A percentile compares a stretch with the other conserved stretches of the same genome.
Evolutionary conservation across 1,140 invertebrate genomes (phyloP).

Genomic region (Drosophila lini): DNA sequence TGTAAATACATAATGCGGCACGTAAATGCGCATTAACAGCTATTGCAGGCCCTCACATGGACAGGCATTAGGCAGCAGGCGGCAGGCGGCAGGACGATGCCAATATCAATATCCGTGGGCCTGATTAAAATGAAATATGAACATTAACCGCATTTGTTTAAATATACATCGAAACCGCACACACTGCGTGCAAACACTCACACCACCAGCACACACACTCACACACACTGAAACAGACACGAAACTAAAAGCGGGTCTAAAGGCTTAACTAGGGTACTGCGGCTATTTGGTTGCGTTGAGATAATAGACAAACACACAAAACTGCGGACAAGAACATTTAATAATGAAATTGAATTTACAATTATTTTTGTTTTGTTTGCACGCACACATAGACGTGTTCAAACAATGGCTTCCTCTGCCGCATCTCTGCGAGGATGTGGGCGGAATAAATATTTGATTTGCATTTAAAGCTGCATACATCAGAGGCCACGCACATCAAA

Average conservation of each 20-base stretch:
- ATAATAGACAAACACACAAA: conserved; percentile 72
- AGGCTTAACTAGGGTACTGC: conserved; percentile 24
- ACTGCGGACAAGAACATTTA: conserved; percentile 67
- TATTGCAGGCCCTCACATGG: conserved; percentile 14
- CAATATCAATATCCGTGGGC: conserved; percentile 63
- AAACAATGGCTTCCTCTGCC: conserved; percentile 45
- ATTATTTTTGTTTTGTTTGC: conserved; percentile 76
- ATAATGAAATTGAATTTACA: conserved; percentile 82
- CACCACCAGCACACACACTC: neutral
- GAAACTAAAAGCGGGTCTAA: conserved; percentile 13
- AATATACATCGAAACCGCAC: conserved; percentile 73
- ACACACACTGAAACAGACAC: neutral
- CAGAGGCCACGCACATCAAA: conserved; percentile 52
- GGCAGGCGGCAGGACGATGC: conserved; percentile 11
- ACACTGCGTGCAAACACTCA: conserved; percentile 60
- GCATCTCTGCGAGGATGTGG: conserved; percentile 16
- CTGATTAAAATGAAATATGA: conserved; percentile 81
- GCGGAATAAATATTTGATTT: conserved; percentile 74
- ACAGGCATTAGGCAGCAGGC: neutral
- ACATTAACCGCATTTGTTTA: conserved; percentile 82
- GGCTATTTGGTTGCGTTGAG: conserved; percentile 32
- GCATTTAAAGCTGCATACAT: conserved; percentile 64
- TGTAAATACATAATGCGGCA: conserved; percentile 60
- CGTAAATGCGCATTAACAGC: conserved; percentile 71
- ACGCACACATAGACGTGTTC: conserved; percentile 35